Evolutionary conservation across 2,888 invertebrate species (phyloP).

Genomic region (Tetrapedia diversipes): DNA sequence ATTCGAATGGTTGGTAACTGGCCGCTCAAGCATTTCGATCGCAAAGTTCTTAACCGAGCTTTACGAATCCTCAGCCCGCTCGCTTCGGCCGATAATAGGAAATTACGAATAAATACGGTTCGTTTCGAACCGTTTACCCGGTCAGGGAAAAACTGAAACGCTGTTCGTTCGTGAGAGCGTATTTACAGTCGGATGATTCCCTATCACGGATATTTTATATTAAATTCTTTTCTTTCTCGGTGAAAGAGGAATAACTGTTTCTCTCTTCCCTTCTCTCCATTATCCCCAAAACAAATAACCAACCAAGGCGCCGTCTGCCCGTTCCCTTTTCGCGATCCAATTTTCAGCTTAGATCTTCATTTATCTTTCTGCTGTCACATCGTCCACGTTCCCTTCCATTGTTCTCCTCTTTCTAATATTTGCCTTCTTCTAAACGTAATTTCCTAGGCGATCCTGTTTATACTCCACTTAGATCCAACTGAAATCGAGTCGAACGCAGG

Average conservation of each 20-base stretch:
- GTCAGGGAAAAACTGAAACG: constrained; percentile 46
- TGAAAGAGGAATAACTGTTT: constrained; percentile 6
- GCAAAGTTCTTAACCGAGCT: not conserved
- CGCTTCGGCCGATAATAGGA: constrained; percentile 48
- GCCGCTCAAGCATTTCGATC: not conserved
- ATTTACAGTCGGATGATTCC: constrained; percentile 53
- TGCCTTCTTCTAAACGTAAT: constrained; percentile 51
- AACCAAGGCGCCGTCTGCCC: not conserved
- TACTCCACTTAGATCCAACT: constrained; percentile 3
- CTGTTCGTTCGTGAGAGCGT: constrained; percentile 17
- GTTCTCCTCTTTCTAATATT: constrained; percentile 23
- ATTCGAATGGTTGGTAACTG: too few species aligned
- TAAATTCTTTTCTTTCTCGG: constrained; percentile 48
- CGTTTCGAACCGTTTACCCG: constrained; percentile 55
- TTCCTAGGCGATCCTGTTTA: constrained; percentile 32
- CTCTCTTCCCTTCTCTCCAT: constrained; percentile 51
- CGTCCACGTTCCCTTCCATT: not conserved
- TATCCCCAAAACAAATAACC: constrained; percentile 53
- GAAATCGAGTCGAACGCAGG: too few species aligned
- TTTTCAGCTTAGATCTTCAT: constrained; percentile 53
- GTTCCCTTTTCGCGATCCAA: constrained; percentile 30
- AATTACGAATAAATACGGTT: constrained; percentile 63
- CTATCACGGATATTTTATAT: constrained; percentile 59
- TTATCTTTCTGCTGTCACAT: constrained; percentile 46
- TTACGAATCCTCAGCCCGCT: not conserved